These are phyloP conservation scores for Agonopterix subpropinquella DNA, from an alignment of 2,888 invertebrate genomes.

Conservation along the genomic window DNA sequence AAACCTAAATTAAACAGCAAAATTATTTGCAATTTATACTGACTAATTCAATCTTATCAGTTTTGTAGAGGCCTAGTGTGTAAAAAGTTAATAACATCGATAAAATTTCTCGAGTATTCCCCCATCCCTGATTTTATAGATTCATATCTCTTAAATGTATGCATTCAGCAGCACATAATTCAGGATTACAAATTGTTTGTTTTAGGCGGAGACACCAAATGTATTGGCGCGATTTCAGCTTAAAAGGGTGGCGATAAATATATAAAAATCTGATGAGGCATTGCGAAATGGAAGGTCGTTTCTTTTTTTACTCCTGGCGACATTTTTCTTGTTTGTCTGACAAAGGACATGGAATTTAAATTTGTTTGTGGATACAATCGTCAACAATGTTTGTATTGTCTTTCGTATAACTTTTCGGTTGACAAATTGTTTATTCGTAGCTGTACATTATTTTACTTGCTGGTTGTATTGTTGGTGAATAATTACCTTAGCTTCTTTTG, in stretches of 20 bases:
- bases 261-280: slow-evolving; percentile 56
- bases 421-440: slow-evolving; percentile 27
- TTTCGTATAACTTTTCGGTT: slow-evolving; percentile 37
- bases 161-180: slow-evolving; percentile 74
- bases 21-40: no score
- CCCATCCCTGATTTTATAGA: slow-evolving; percentile 62
- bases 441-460: not conserved
- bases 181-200: slow-evolving; percentile 75
- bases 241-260: slow-evolving; percentile 71
- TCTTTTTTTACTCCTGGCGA: slow-evolving; percentile 33
- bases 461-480: no score
- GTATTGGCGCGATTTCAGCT: slow-evolving; percentile 70
- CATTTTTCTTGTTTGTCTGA: slow-evolving; percentile 55
- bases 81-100: slow-evolving; percentile 15
- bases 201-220: slow-evolving; percentile 69
- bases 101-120: slow-evolving; percentile 18
- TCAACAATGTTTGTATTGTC: slow-evolving; percentile 45
- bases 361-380: slow-evolving; percentile 46
- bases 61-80: no score
- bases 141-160: slow-evolving; percentile 74
- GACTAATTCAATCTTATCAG: no score
- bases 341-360: slow-evolving; percentile 51
- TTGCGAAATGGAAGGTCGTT: slow-evolving; percentile 46
- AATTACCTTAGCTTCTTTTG: no score
- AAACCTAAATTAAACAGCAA: no score